A percentile compares a stretch with the other conserved stretches of the same genome.
These are phyloP conservation scores for Amazona guildingii DNA, from an alignment of 2,113 vertebrate species.

Conservation along the genomic window DNA sequence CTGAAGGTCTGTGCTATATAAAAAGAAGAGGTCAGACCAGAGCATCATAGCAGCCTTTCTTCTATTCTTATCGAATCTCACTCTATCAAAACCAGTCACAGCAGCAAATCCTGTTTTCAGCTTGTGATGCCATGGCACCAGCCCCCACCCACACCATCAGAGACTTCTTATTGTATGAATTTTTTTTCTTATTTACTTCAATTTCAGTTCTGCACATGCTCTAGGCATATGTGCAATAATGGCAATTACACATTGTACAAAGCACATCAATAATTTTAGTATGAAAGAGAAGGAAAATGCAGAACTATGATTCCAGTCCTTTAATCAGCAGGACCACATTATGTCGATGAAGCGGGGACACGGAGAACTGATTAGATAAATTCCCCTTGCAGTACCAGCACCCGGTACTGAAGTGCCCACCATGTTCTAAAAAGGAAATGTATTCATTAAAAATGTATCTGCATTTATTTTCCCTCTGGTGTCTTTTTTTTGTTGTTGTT, in stretches of 20 bases:
- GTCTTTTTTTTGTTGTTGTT: neutral
- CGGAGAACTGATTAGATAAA: conserved; percentile 28
- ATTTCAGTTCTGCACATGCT: conserved; percentile 36
- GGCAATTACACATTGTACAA: conserved; percentile 58
- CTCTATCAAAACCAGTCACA: conserved; percentile 25
- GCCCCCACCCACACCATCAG: neutral
- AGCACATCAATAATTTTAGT: conserved; percentile 57
- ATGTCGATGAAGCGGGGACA: neutral
- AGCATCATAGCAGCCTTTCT: conserved; percentile 7
- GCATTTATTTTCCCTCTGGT: conserved; percentile 51
- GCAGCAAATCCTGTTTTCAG: conserved; percentile 58
- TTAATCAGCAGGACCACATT: conserved; percentile 41
- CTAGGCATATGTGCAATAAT: conserved; percentile 31
- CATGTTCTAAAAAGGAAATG: conserved; percentile 51
- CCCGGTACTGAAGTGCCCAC: neutral
- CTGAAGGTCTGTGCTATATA: neutral
- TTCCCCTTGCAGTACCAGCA: neutral
- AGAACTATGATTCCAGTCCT: neutral
- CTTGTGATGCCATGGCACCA: neutral
- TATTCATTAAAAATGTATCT: conserved; percentile 43
- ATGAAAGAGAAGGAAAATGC: conserved; percentile 29
- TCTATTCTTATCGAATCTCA: conserved; percentile 31
- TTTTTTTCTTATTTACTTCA: conserved; percentile 65
- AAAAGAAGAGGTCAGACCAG: neutral
- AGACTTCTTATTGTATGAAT: neutral